Percentiles rank a stretch among this genome's conserved stretches.
Evolutionary conservation across 2,888 invertebrate genomes (phyloP).

Genomic region (Dyspetes luteomarginatus): DNA sequence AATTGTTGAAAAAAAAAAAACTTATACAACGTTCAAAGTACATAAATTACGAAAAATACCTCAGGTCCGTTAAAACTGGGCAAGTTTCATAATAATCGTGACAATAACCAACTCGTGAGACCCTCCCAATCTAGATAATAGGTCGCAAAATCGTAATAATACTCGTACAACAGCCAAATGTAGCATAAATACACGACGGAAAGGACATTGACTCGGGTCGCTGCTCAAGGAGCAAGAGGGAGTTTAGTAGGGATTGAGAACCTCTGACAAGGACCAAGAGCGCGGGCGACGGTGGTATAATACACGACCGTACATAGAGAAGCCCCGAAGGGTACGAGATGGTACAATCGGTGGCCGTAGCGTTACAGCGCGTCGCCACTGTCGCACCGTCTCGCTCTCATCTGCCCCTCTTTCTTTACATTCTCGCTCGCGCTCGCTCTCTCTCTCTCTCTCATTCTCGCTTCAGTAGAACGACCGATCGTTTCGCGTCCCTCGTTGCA

Average conservation of each 20-base stretch:
- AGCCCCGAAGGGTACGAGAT: slow-evolving; percentile 67
- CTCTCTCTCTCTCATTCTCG: slow-evolving; percentile 29
- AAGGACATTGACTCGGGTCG: slow-evolving; percentile 60
- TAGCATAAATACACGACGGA: slow-evolving; percentile 25
- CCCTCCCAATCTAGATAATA: neutral
- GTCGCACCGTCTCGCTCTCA: slow-evolving; percentile 46
- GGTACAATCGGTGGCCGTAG: slow-evolving; percentile 57
- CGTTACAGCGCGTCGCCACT: slow-evolving; percentile 56
- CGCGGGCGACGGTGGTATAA: slow-evolving; percentile 9
- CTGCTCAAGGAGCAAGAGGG: too few relatives aligned
- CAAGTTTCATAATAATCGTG: neutral
- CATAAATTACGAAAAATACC: too few relatives aligned
- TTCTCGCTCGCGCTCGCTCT: slow-evolving; percentile 10
- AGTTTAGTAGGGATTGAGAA: slow-evolving; percentile 68
- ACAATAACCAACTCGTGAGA: neutral
- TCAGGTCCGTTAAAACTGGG: neutral
- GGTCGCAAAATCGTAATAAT: neutral
- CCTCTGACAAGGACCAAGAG: slow-evolving; percentile 68
- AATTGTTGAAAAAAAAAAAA: too few relatives aligned
- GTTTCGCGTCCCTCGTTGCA: slow-evolving; percentile 35
- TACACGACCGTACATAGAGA: slow-evolving; percentile 29
- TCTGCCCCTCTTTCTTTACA: slow-evolving; percentile 11
- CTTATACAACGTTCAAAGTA: too few relatives aligned
- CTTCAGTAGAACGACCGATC: slow-evolving; percentile 38
- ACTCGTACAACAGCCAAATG: neutral